These are phyloP conservation scores for Penaeus chinensis DNA, from an alignment of 1,140 invertebrate species.

Conservation along the genomic window DNA sequence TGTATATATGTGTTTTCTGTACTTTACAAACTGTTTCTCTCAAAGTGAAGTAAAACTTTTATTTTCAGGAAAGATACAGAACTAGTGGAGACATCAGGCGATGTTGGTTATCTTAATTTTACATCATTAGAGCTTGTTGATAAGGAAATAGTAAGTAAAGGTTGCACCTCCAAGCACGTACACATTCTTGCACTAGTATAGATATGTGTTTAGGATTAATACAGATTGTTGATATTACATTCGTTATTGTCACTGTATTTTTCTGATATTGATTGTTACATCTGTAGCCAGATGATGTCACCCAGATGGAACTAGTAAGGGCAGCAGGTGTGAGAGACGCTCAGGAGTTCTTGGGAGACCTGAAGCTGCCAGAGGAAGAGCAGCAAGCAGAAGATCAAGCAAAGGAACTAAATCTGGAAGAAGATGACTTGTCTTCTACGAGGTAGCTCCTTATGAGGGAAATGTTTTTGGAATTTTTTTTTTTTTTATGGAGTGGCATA, in stretches of 20 bases:
- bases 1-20: too few relatives aligned
- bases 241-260: neutral
- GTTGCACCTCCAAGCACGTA: neutral
- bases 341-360: conserved; percentile 62
- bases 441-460: too few relatives aligned
- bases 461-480: too few relatives aligned
- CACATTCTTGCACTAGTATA: neutral
- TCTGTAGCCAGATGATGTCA: conserved; percentile 35
- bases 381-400: conserved; percentile 55
- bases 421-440: neutral
- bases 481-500: too few relatives aligned
- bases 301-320: conserved; percentile 39
- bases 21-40: too few relatives aligned
- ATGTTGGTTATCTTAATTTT: conserved; percentile 71
- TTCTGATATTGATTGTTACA: neutral
- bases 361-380: conserved; percentile 51
- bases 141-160: conserved; percentile 54
- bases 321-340: conserved; percentile 18
- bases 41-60: conserved; percentile 16
- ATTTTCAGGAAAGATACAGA: conserved; percentile 53
- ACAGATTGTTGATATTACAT: neutral
- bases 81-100: conserved; percentile 67
- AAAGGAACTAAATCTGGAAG: conserved; percentile 30
- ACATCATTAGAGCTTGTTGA: conserved; percentile 68
- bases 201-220: neutral